Conservation (phyloP, 2,113 vertebrate species). For the Pholis gunnellus region DNA sequence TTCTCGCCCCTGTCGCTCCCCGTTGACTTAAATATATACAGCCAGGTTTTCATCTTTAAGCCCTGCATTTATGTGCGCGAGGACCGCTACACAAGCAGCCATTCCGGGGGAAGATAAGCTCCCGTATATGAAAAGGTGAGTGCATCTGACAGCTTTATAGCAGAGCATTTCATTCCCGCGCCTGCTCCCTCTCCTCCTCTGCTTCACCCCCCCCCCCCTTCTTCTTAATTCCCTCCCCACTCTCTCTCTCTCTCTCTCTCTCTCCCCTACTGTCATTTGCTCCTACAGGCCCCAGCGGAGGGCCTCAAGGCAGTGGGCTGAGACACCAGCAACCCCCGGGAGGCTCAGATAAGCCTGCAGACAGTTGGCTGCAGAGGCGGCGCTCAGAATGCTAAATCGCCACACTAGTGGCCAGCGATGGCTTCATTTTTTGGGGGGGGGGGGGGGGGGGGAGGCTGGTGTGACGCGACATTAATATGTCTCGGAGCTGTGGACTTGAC, state of each 20-base stretch:
- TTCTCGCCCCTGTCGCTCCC: slow-evolving; percentile 34
- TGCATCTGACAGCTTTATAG: slow-evolving; percentile 79
- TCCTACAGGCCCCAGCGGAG: slow-evolving; percentile 60
- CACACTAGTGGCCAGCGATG: slow-evolving; percentile 32
- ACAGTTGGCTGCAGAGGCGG: slow-evolving; percentile 61
- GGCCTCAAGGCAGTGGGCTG: slow-evolving; percentile 64
- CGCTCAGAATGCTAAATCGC: slow-evolving; percentile 68
- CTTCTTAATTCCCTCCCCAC: slow-evolving; percentile 4
- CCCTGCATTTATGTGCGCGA: slow-evolving; percentile 71
- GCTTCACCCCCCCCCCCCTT: slow-evolving; percentile 16
- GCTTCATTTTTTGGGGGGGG: slow-evolving; percentile 51
- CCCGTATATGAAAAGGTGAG: slow-evolving; percentile 76
- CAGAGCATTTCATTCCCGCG: slow-evolving; percentile 71
- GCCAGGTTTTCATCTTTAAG: slow-evolving; percentile 71
- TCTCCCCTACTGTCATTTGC: slow-evolving; percentile 61
- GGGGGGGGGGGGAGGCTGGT: too few relatives aligned
- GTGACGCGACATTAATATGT: slow-evolving; percentile 22
- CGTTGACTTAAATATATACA: slow-evolving; percentile 70
- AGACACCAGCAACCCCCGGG: slow-evolving; percentile 67
- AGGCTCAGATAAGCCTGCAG: slow-evolving; percentile 70
- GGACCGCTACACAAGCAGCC: slow-evolving; percentile 58
- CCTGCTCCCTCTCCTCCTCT: slow-evolving; percentile 45
- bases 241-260: slow-evolving; percentile 26
- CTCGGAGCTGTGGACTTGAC: neutral
- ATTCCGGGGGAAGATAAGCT: slow-evolving; percentile 73